Percentiles rank a stretch among this genome's conserved stretches.
Evolutionary conservation across 2,113 vertebrate genomes (phyloP).

Genomic region (Lampris megalopsis): DNA sequence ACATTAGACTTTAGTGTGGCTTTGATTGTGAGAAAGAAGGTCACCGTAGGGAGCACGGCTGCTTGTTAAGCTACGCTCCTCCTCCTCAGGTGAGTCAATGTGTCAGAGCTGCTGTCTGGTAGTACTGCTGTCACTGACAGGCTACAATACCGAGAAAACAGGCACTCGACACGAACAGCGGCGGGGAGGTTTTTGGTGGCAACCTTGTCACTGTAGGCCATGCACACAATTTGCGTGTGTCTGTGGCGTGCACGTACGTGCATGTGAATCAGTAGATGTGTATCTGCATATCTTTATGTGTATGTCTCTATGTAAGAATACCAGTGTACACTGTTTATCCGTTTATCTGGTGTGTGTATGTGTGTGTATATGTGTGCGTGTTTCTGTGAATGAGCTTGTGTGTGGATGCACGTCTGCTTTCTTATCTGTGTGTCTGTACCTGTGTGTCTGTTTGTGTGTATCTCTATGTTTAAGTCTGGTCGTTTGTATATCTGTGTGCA

Average conservation of each 20-base stretch:
- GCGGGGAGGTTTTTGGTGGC: slow-evolving; percentile 6
- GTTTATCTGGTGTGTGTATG: background rate
- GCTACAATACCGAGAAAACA: background rate
- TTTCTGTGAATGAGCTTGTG: background rate
- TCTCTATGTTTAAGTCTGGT: background rate
- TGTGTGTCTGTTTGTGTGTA: background rate
- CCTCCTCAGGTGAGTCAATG: background rate
- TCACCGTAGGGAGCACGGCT: slow-evolving; percentile 11
- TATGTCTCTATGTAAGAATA: background rate
- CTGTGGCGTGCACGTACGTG: too few species aligned
- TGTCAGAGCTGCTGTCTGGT: background rate
- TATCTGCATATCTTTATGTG: background rate
- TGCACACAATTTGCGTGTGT: too few species aligned
- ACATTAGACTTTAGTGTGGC: background rate
- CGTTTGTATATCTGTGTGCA: background rate
- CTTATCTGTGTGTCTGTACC: background rate
- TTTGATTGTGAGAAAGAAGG: background rate
- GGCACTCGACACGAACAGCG: background rate
- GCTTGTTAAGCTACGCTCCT: background rate
- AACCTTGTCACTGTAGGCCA: background rate
- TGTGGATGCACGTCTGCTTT: background rate
- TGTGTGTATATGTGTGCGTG: background rate
- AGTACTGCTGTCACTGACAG: background rate
- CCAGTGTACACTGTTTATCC: background rate
- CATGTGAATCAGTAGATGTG: too few species aligned